These are phyloP conservation scores for Bergia puertoricense DNA, from an alignment of 92 coral and sea anemone species.

Conservation along the genomic window DNA sequence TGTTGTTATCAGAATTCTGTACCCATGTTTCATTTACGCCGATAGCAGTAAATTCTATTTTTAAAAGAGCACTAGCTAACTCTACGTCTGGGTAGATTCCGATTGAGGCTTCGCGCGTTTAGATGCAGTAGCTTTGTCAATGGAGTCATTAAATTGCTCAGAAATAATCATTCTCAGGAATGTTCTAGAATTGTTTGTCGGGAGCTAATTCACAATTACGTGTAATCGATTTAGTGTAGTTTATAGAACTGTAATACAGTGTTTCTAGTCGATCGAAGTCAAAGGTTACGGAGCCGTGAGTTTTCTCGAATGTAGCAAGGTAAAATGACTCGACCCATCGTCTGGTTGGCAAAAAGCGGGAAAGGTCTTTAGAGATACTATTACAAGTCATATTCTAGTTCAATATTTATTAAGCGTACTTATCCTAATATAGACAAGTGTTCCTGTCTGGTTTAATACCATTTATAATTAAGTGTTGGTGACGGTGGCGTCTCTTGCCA, in stretches of 20 bases:
- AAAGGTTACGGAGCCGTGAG: not conserved
- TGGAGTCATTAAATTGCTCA: not conserved
- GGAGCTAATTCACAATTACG: not conserved
- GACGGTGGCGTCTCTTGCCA: no score
- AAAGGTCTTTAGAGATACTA: no score
- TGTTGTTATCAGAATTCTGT: no score
- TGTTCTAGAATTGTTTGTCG: not conserved
- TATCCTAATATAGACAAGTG: no score
- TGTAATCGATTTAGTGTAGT: not conserved
- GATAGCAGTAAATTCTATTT: not conserved
- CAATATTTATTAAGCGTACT: no score
- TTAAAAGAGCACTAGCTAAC: not conserved
- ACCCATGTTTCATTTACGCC: no score
- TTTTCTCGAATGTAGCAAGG: not conserved
- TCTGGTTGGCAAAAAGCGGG: not conserved
- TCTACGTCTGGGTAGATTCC: not conserved
- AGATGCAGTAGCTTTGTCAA: not conserved
- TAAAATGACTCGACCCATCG: slow-evolving; percentile 11
- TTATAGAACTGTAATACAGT: not conserved
- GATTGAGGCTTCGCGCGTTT: slow-evolving; percentile 3
- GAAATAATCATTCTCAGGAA: not conserved
- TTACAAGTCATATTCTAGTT: no score
- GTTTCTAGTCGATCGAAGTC: not conserved
- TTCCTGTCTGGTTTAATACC: no score
- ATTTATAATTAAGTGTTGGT: no score